These are phyloP conservation scores for Epizoanthus ramosus DNA, from an alignment of 92 coral and sea anemone genomes.

Conservation along the genomic window DNA sequence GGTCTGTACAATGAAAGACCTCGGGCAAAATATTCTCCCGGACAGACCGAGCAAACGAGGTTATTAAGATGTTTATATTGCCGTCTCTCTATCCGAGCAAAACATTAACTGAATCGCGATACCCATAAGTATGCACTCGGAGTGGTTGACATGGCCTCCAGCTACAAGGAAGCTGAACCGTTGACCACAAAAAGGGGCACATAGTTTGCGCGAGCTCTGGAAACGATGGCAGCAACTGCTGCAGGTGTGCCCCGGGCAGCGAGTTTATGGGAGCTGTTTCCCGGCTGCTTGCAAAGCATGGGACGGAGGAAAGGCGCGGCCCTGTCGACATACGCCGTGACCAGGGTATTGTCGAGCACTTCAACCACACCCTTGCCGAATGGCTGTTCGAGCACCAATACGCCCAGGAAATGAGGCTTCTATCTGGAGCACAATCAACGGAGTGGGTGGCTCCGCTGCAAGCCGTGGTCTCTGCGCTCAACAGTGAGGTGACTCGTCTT, in stretches of 20 bases:
- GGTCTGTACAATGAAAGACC: too few species aligned
- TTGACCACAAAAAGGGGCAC: slow-evolving; percentile 9
- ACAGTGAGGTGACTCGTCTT: too few species aligned
- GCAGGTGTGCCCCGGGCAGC: slow-evolving; percentile 24
- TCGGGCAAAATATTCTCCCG: too few species aligned
- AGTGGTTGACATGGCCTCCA: slow-evolving; percentile 26
- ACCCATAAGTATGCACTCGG: slow-evolving; percentile 5
- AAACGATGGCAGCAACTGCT: slow-evolving; percentile 13
- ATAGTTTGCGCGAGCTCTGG: not conserved
- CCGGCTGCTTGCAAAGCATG: not conserved
- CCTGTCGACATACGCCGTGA: not conserved
- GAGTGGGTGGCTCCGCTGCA: too few species aligned
- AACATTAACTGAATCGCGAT: slow-evolving; percentile 12
- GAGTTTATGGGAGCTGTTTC: slow-evolving; percentile 34
- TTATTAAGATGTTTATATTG: too few species aligned
- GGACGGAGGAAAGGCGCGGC: not conserved
- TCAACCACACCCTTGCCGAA: too few species aligned
- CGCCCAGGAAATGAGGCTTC: too few species aligned
- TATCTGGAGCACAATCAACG: too few species aligned
- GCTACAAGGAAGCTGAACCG: slow-evolving; percentile 26
- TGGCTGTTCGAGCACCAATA: too few species aligned
- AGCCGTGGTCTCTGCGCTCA: too few species aligned
- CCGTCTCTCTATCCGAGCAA: slow-evolving; percentile 25
- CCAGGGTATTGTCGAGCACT: too few species aligned
- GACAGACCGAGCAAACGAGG: too few species aligned